Conservation (phyloP, 2,888 invertebrate genomes). For the Neoaliturus tenellus region DNA sequence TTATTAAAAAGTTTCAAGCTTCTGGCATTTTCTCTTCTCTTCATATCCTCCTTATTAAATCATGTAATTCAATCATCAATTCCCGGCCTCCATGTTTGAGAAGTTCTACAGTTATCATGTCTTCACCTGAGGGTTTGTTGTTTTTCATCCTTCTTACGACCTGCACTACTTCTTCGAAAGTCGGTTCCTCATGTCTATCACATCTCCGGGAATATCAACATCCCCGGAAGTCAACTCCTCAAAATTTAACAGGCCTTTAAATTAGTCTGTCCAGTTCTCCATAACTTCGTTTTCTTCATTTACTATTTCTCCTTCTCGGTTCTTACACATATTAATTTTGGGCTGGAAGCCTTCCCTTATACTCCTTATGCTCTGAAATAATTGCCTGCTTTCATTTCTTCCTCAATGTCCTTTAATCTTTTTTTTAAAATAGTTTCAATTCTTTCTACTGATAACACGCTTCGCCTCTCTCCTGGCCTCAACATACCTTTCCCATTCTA, state of each 20-base stretch:
- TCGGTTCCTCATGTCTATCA: neutral
- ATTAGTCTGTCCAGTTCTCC: conserved; percentile 41
- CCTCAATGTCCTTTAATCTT: conserved; percentile 2
- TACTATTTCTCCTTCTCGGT: conserved; percentile 7
- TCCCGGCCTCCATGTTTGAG: neutral
- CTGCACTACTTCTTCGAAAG: neutral
- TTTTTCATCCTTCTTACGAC: neutral
- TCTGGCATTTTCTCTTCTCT: conserved; percentile 47
- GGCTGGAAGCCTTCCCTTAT: conserved; percentile 44
- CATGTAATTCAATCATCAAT: neutral
- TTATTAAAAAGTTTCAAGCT: conserved; percentile 17
- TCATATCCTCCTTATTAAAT: conserved; percentile 5
- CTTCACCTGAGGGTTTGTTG: neutral
- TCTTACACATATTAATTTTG: conserved; percentile 16
- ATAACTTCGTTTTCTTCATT: conserved; percentile 20
- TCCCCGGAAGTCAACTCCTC: neutral
- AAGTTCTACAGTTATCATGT: neutral
- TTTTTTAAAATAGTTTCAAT: conserved; percentile 34
- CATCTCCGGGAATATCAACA: neutral
- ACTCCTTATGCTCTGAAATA: conserved; percentile 9
- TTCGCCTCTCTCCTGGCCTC: conserved; percentile 41
- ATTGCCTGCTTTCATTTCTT: conserved; percentile 42
- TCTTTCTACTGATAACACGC: conserved; percentile 36
- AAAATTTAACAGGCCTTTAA: conserved; percentile 26
- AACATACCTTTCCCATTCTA: neutral